Percentiles rank a stretch among this genome's conserved stretches.
These are phyloP conservation scores for Liparis tanakae DNA, from an alignment of 2,797 vertebrate species.

Conservation along the genomic window DNA sequence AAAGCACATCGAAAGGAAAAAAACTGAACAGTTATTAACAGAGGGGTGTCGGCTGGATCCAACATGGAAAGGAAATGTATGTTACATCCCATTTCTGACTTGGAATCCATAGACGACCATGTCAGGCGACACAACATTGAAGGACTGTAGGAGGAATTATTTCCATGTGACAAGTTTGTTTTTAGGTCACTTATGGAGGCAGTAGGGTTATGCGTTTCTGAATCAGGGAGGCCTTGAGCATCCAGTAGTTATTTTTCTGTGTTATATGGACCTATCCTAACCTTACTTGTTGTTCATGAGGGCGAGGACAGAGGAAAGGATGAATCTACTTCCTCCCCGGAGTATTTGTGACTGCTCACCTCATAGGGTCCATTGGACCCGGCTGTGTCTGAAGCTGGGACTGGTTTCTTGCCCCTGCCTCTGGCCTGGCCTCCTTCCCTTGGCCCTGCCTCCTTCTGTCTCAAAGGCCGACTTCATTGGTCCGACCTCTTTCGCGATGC, in stretches of 20 bases:
- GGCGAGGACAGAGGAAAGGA: background rate
- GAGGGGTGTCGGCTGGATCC: slow-evolving; percentile 25
- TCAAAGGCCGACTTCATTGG: too few species aligned
- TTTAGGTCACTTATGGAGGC: slow-evolving; percentile 39
- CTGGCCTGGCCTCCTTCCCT: too few species aligned
- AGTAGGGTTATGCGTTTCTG: slow-evolving; percentile 19
- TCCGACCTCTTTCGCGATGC: too few species aligned
- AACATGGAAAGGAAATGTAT: slow-evolving; percentile 27
- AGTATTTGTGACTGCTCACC: too few species aligned
- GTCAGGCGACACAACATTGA: slow-evolving; percentile 28
- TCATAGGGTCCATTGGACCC: too few species aligned
- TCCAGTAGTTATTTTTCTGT: slow-evolving; percentile 5
- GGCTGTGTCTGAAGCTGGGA: too few species aligned
- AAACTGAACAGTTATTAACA: slow-evolving; percentile 26
- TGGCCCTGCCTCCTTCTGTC: too few species aligned
- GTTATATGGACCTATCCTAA: slow-evolving; percentile 2
- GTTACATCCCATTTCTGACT: slow-evolving; percentile 4
- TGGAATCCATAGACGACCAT: slow-evolving; percentile 17
- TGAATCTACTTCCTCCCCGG: background rate
- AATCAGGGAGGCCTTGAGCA: slow-evolving; percentile 16
- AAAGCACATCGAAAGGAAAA: slow-evolving; percentile 39
- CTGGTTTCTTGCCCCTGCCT: too few species aligned
- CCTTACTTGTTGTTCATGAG: slow-evolving; percentile 12
- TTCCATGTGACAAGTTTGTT: slow-evolving; percentile 41
- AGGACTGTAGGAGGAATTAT: slow-evolving; percentile 22